A percentile compares a stretch with the other conserved stretches of the same genome.
Evolutionary conservation across 1,140 invertebrate species (phyloP).

Genomic region (Ooceraea biroi): DNA sequence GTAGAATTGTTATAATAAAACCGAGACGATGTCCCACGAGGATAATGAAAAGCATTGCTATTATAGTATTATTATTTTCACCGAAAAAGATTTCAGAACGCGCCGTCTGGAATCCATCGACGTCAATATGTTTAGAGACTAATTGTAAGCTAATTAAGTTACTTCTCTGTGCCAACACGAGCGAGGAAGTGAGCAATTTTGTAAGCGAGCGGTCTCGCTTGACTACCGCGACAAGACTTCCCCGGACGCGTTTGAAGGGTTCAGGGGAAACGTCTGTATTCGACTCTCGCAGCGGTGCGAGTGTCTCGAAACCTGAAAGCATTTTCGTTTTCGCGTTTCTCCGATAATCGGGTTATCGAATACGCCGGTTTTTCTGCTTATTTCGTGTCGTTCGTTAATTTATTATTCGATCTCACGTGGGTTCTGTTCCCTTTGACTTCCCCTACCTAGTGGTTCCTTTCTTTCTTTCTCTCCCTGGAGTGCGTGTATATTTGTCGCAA

Average conservation of each 20-base stretch:
- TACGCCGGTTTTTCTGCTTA: background rate
- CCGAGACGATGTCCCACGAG: no score
- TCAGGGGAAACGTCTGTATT: constrained; percentile 9
- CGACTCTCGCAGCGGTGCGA: background rate
- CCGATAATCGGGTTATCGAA: background rate
- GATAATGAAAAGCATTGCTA: no score
- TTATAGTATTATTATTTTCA: no score
- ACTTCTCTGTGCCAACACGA: constrained; percentile 76
- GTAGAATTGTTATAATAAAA: no score
- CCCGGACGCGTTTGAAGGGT: background rate
- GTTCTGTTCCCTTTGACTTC: background rate
- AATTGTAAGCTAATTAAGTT: constrained; percentile 70
- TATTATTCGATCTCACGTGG: constrained; percentile 43
- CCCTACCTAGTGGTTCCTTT: background rate
- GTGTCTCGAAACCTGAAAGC: background rate
- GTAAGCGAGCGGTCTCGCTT: constrained; percentile 62
- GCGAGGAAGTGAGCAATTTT: constrained; percentile 65
- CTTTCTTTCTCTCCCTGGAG: background rate
- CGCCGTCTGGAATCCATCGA: constrained; percentile 62
- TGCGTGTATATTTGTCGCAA: constrained; percentile 4
- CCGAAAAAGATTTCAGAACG: background rate
- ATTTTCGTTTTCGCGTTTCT: background rate
- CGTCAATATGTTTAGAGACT: constrained; percentile 38
- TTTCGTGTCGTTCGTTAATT: constrained; percentile 11
- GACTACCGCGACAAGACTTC: constrained; percentile 42